Conservation (phyloP, 2,113 vertebrate species). For the Phyllostomus discolor region DNA sequence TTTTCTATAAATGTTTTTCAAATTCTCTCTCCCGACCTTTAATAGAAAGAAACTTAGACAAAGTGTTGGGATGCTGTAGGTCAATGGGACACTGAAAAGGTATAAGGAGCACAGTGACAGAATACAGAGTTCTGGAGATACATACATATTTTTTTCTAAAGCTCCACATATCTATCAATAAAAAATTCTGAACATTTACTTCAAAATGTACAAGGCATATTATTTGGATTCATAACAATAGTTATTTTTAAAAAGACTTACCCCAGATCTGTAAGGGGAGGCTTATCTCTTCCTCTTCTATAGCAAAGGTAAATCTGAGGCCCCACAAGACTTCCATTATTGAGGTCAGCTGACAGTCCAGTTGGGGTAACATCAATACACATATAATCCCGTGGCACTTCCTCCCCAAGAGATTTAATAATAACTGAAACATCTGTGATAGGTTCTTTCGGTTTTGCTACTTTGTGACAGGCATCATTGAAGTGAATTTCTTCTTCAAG, state of each 20-base stretch:
- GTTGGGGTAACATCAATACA: constrained; percentile 94
- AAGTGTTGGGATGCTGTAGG: not conserved
- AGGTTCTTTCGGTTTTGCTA: constrained; percentile 91
- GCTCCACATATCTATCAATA: not conserved
- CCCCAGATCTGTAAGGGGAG: constrained; percentile 97
- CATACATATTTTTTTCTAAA: not conserved
- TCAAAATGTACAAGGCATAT: constrained; percentile 20
- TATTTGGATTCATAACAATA: constrained; percentile 3
- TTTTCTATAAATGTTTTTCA: constrained; percentile 34
- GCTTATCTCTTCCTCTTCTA: constrained; percentile 95
- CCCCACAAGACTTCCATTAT: constrained; percentile 94
- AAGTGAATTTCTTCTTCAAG: constrained; percentile 96
- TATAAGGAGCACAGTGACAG: not conserved
- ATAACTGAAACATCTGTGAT: constrained; percentile 96
- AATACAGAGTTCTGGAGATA: not conserved
- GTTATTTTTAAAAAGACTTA: constrained; percentile 78
- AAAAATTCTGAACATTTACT: not conserved
- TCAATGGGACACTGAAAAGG: not conserved
- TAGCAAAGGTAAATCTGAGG: constrained; percentile 97
- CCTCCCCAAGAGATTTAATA: constrained; percentile 95
- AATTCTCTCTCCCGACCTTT: not conserved
- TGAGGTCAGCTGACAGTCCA: constrained; percentile 95
- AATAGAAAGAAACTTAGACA: not conserved
- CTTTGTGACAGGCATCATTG: constrained; percentile 91
- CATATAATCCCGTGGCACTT: constrained; percentile 91